Percentiles rank a stretch among this genome's conserved stretches.
Evolutionary conservation across 2,113 vertebrate genomes (phyloP).

Genomic region (Larimichthys polyactis): DNA sequence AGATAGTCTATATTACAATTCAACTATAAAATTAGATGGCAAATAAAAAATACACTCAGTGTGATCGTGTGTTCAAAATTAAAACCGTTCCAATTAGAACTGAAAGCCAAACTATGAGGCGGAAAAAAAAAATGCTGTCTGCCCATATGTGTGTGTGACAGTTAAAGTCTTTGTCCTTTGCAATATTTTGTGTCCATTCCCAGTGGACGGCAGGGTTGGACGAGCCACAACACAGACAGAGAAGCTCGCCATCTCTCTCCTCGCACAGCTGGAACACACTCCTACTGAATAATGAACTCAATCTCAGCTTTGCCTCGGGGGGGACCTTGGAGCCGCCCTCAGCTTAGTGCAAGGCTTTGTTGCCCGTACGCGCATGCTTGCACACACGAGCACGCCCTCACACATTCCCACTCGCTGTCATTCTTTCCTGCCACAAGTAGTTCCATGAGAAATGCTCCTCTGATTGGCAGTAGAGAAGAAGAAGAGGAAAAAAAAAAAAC

Average conservation of each 20-base stretch:
- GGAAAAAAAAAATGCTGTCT: background rate
- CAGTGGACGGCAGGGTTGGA: conserved; percentile 52
- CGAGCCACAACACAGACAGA: conserved; percentile 65
- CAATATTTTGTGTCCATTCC: conserved; percentile 56
- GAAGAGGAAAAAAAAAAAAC: background rate
- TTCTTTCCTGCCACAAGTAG: conserved; percentile 55
- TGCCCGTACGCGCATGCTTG: conserved; percentile 19
- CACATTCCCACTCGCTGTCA: conserved; percentile 33
- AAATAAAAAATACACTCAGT: background rate
- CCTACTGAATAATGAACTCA: conserved; percentile 74
- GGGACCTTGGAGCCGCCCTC: conserved; percentile 54
- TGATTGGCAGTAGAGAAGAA: conserved; percentile 61
- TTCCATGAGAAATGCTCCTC: conserved; percentile 48
- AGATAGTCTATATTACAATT: conserved; percentile 7
- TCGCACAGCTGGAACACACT: conserved; percentile 69
- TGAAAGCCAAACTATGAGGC: background rate
- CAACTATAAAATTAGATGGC: conserved; percentile 11
- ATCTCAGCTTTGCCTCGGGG: conserved; percentile 69
- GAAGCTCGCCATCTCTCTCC: conserved; percentile 51
- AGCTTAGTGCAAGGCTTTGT: conserved; percentile 68
- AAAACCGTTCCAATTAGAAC: background rate
- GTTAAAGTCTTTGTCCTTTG: conserved; percentile 36
- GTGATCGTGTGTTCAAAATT: conserved; percentile 7
- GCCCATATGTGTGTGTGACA: conserved; percentile 29
- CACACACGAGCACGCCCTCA: conserved; percentile 23